Evolutionary conservation across 2,888 invertebrate genomes (phyloP).

Genomic region (Sarcophaga variegata): DNA sequence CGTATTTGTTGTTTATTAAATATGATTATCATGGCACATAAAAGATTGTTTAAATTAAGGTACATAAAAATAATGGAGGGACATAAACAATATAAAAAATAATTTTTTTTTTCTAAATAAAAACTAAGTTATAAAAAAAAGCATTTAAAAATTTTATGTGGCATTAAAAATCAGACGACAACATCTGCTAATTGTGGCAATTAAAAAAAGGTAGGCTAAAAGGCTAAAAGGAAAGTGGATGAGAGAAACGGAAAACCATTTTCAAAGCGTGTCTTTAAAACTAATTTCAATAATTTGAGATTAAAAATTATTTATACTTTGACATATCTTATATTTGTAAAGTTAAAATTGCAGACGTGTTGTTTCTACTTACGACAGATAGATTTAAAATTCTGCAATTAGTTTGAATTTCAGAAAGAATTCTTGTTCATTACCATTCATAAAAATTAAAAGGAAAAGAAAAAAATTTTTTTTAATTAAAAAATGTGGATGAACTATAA

Average conservation of each 20-base stretch:
- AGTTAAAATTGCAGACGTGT: too few species aligned
- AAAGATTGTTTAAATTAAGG: conserved; percentile 6
- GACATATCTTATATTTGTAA: too few species aligned
- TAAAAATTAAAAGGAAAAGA: too few species aligned
- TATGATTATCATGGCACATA: not conserved
- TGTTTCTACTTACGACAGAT: too few species aligned
- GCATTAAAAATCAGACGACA: conserved; percentile 37
- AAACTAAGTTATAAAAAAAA: conserved; percentile 14
- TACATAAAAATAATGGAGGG: not conserved
- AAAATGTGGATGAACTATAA: too few species aligned
- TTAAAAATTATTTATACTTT: too few species aligned
- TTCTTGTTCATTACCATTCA: too few species aligned
- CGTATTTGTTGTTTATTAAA: conserved; percentile 17
- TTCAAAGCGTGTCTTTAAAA: not conserved
- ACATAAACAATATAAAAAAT: not conserved
- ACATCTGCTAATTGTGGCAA: conserved; percentile 26
- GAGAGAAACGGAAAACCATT: not conserved
- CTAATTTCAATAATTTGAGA: too few species aligned
- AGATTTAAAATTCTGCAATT: too few species aligned
- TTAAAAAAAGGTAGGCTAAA: not conserved
- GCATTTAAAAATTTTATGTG: conserved; percentile 30
- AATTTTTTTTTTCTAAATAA: not conserved
- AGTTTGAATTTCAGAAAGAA: too few species aligned
- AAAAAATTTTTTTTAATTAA: too few species aligned
- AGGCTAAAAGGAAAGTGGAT: not conserved